These are phyloP conservation scores for Romanogobio albipinnatus DNA, from an alignment of 2,113 vertebrate genomes.

Conservation along the genomic window DNA sequence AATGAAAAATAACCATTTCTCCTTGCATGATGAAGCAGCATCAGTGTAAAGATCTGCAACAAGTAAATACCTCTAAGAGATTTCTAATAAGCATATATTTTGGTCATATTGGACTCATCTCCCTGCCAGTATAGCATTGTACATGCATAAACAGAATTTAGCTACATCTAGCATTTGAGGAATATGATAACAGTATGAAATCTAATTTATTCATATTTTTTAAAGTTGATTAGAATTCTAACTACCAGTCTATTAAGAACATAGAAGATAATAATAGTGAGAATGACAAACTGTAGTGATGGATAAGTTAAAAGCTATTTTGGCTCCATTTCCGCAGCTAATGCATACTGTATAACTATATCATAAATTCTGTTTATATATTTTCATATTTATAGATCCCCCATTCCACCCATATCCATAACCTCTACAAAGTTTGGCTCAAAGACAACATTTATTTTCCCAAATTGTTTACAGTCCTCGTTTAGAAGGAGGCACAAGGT, in stretches of 20 bases:
- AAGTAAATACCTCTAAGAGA: slow-evolving; percentile 2
- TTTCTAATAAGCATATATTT: not conserved
- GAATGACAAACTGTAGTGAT: slow-evolving; percentile 2
- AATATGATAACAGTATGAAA: not conserved
- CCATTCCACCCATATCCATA: not conserved
- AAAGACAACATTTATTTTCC: not conserved
- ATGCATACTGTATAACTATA: slow-evolving; percentile 13
- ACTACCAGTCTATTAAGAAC: not conserved
- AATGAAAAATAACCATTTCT: not conserved
- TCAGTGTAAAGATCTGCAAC: not conserved
- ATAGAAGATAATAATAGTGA: not conserved
- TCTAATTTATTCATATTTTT: not conserved
- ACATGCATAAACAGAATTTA: slow-evolving; percentile 2
- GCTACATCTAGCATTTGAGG: slow-evolving; percentile 3
- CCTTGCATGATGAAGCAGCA: slow-evolving; percentile 4
- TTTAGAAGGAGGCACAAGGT: slow-evolving; percentile 81
- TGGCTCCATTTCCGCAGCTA: not conserved
- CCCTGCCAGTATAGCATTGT: not conserved
- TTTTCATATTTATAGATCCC: not conserved
- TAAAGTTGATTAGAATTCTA: not conserved
- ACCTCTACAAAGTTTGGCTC: slow-evolving; percentile 14
- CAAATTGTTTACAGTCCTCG: slow-evolving; percentile 53
- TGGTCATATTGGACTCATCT: not conserved
- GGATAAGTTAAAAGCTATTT: slow-evolving; percentile 12
- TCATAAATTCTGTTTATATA: slow-evolving; percentile 34